These are phyloP conservation scores for Physella acuta DNA, from an alignment of 1,140 invertebrate genomes.

Conservation along the genomic window DNA sequence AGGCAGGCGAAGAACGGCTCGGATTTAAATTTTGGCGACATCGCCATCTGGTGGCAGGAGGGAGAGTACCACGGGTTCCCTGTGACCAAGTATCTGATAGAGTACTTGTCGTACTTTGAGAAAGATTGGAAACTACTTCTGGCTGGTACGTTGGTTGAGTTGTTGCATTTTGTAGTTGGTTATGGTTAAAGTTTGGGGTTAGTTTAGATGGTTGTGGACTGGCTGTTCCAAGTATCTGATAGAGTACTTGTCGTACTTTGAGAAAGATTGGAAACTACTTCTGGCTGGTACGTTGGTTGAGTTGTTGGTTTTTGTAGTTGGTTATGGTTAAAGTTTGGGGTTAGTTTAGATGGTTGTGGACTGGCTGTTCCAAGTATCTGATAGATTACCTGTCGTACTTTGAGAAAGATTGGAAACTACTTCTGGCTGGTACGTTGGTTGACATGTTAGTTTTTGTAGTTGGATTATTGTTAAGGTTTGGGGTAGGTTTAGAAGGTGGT, in stretches of 20 bases:
- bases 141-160: not conserved
- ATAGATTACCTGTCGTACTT: constrained; percentile 9
- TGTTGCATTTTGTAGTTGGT: too few species aligned
- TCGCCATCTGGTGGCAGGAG: constrained; percentile 14
- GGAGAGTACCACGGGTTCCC: not conserved
- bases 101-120: not conserved
- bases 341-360: too few species aligned
- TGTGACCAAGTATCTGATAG: constrained; percentile 10
- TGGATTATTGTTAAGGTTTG: too few species aligned
- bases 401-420: not conserved
- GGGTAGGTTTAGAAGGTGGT: too few species aligned
- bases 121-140: not conserved
- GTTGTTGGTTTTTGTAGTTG: too few species aligned
- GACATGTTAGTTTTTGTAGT: too few species aligned
- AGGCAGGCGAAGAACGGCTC: not conserved
- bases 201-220: too few species aligned
- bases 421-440: not conserved
- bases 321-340: too few species aligned
- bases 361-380: constrained; percentile 7
- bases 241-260: constrained; percentile 1
- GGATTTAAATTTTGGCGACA: not conserved
- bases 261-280: not conserved
- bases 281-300: not conserved
- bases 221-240: constrained; percentile 15
- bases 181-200: too few species aligned